Percentiles rank a stretch among this genome's conserved stretches.
Evolutionary conservation across 2,797 vertebrate species (phyloP).

Genomic region (Gallinago stenura): DNA sequence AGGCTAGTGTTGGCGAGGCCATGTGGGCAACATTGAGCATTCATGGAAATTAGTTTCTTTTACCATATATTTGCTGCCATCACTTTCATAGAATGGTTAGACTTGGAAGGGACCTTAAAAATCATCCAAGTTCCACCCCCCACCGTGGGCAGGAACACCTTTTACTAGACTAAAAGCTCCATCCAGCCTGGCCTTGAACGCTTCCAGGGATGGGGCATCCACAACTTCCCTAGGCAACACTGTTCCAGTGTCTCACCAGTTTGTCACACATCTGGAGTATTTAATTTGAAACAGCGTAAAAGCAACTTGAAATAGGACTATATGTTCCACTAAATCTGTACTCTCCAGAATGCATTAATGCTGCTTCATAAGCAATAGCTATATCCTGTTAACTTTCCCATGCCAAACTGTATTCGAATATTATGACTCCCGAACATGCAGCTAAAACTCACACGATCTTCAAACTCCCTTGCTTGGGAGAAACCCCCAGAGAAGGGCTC

Average conservation of each 20-base stretch:
- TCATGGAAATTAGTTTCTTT: not conserved
- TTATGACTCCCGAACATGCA: not conserved
- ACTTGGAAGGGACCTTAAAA: not conserved
- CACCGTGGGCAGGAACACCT: not conserved
- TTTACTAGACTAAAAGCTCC: not conserved
- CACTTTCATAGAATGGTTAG: not conserved
- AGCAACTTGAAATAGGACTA: not conserved
- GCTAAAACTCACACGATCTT: not conserved
- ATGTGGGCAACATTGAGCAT: not conserved
- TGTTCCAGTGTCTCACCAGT: not conserved
- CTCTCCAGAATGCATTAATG: not conserved
- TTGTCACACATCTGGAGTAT: not conserved
- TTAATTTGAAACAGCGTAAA: not conserved
- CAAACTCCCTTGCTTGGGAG: rapidly evolving
- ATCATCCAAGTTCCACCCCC: not conserved
- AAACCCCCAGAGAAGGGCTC: not conserved
- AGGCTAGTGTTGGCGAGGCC: not conserved
- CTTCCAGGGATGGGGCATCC: not conserved
- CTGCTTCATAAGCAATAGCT: not conserved
- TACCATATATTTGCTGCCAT: not conserved
- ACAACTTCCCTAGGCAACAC: not conserved
- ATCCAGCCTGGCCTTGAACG: not conserved
- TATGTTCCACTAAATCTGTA: not conserved
- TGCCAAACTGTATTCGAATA: not conserved
- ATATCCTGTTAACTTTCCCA: not conserved